Conservation (phyloP, 1,140 invertebrate genomes). For the Catajapyx aquilonaris region DNA sequence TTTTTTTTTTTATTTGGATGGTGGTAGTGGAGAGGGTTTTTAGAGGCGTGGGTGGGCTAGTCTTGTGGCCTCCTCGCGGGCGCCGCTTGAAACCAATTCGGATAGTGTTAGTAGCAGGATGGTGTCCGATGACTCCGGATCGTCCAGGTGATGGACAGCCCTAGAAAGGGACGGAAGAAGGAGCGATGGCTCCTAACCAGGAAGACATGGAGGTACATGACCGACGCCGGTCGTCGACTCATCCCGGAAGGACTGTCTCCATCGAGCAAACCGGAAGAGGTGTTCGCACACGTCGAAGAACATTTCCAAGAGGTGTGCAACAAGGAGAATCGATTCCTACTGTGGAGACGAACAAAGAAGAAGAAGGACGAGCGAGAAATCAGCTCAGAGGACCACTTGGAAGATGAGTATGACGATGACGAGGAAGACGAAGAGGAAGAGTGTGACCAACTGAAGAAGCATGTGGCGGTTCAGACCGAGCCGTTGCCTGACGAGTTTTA, state of each 20-base stretch:
- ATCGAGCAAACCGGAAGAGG: slow-evolving; percentile 42
- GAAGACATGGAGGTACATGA: slow-evolving; percentile 79
- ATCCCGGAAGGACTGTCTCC: slow-evolving; percentile 43
- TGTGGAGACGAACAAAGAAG: slow-evolving; percentile 44
- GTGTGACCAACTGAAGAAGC: slow-evolving; percentile 6
- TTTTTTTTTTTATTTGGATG: too few species aligned
- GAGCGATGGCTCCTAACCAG: slow-evolving; percentile 67
- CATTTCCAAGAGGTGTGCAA: slow-evolving; percentile 64
- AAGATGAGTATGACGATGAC: slow-evolving; percentile 11
- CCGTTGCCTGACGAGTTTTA: slow-evolving; percentile 8
- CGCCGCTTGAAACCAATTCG: too few species aligned
- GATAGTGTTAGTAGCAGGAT: too few species aligned
- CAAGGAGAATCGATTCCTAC: slow-evolving; percentile 47
- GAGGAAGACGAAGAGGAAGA: slow-evolving; percentile 10
- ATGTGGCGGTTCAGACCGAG: slow-evolving; percentile 11
- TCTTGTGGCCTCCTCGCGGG: too few species aligned
- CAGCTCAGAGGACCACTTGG: slow-evolving; percentile 1
- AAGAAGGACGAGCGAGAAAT: slow-evolving; percentile 16
- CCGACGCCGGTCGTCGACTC: slow-evolving; percentile 60
- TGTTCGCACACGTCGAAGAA: slow-evolving; percentile 47
- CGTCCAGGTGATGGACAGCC: too few species aligned
- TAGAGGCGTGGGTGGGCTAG: too few species aligned
- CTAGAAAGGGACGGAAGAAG: too few species aligned
- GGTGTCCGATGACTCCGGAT: too few species aligned
- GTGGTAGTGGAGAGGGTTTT: too few species aligned